A percentile compares a stretch with the other conserved stretches of the same genome.
These are phyloP conservation scores for Hololepta plana DNA, from an alignment of 2,888 invertebrate genomes.

Conservation along the genomic window DNA sequence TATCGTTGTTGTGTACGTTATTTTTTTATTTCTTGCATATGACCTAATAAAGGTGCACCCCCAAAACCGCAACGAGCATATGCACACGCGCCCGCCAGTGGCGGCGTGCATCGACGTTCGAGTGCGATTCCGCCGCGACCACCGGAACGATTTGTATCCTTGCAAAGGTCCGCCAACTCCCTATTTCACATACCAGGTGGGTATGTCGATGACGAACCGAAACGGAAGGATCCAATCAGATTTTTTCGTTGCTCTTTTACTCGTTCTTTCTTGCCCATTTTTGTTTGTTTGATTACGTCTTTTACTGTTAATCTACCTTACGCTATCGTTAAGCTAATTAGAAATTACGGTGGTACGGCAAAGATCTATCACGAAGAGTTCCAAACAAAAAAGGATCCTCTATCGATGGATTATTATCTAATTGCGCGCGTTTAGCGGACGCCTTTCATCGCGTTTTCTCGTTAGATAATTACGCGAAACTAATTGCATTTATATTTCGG, in stretches of 20 bases:
- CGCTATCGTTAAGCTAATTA: too few species aligned
- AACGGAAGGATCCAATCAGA: neutral
- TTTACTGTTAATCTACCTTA: neutral
- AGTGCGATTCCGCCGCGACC: slow-evolving; percentile 26
- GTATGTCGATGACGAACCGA: slow-evolving; percentile 16
- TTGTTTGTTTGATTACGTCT: neutral
- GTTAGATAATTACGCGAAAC: too few species aligned
- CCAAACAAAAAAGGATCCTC: too few species aligned
- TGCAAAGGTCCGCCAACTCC: slow-evolving; percentile 29
- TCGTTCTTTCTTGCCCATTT: neutral
- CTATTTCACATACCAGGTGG: slow-evolving; percentile 38
- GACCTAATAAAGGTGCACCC: slow-evolving; percentile 28
- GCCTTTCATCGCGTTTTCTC: too few species aligned
- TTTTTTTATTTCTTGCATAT: slow-evolving; percentile 3
- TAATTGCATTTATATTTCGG: too few species aligned
- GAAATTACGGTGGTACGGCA: too few species aligned
- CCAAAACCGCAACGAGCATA: slow-evolving; percentile 42
- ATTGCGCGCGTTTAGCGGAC: too few species aligned
- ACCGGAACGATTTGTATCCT: slow-evolving; percentile 25
- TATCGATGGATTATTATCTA: too few species aligned
- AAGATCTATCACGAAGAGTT: too few species aligned
- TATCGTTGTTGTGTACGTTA: neutral
- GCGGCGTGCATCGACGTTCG: too few species aligned
- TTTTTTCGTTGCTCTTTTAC: neutral
- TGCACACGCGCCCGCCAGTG: slow-evolving; percentile 20